Conservation (phyloP, 2,113 vertebrate species). For the Uropsilus gracilis region DNA sequence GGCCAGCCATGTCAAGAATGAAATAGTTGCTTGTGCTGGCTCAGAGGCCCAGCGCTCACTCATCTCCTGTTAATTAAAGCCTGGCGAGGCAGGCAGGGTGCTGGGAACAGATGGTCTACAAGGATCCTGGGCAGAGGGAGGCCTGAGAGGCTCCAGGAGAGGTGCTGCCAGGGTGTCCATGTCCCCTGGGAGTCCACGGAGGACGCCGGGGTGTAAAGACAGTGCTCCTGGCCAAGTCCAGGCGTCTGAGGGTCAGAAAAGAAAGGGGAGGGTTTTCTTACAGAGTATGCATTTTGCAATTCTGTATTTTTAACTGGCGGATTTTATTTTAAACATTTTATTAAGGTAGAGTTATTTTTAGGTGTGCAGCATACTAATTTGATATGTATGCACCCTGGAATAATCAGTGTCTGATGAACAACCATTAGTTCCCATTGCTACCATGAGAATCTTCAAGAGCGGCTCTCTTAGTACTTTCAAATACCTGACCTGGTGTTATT, state of each 20-base stretch:
- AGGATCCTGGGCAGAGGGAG: no score
- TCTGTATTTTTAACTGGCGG: not conserved
- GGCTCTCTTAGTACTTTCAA: not conserved
- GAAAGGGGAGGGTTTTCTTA: not conserved
- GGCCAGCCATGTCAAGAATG: not conserved
- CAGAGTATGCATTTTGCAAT: not conserved
- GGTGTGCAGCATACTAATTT: not conserved
- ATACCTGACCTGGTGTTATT: no score
- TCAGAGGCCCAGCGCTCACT: slow-evolving; percentile 16
- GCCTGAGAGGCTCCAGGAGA: not conserved
- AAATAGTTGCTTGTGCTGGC: slow-evolving; percentile 19
- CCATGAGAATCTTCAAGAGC: not conserved
- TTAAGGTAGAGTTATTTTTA: no score
- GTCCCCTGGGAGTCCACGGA: not conserved
- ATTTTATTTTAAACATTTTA: no score
- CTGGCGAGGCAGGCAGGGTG: not conserved
- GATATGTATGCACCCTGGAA: not conserved
- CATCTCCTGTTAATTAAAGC: slow-evolving; percentile 58
- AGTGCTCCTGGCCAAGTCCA: not conserved
- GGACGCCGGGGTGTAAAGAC: not conserved
- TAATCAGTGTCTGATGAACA: no score
- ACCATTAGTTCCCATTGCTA: no score
- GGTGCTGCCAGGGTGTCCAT: no score
- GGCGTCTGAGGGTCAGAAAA: no score
- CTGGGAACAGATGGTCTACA: slow-evolving; percentile 46